phyloP scores from a whole-genome alignment of 2,113 vertebrate genomes.

The Gobiocypris rarus region DNA sequence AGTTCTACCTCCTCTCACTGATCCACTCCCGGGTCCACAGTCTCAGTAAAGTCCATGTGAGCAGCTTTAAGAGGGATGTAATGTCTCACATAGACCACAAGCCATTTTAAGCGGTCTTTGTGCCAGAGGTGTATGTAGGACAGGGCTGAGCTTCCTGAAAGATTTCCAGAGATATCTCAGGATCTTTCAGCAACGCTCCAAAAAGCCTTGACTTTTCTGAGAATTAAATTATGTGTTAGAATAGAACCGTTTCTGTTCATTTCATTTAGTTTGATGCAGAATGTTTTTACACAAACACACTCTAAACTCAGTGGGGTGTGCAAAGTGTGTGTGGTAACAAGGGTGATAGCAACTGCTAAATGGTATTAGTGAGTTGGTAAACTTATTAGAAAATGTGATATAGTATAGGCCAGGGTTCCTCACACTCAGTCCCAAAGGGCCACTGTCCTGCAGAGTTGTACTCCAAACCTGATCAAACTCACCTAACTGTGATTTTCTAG shows the following conservation, averaged over 20 bases:
- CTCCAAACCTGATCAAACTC: too few species aligned
- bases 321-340: too few species aligned
- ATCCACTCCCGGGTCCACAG: constrained; percentile 43
- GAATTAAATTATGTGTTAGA: neutral
- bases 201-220: neutral
- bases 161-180: constrained; percentile 33
- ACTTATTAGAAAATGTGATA: too few species aligned
- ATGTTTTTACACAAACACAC: constrained; percentile 1
- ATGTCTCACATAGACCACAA: constrained; percentile 46
- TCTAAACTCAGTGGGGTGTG: constrained; percentile 27
- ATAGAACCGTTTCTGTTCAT: neutral
- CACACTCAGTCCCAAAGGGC: too few species aligned
- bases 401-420: too few species aligned
- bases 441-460: too few species aligned
- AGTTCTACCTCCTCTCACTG: constrained; percentile 39
- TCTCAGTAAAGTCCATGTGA: constrained; percentile 27
- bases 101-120: constrained; percentile 36
- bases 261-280: constrained; percentile 25
- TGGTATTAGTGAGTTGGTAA: too few species aligned
- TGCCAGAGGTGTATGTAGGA: constrained; percentile 51
- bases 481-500: too few species aligned
- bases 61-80: constrained; percentile 44
- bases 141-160: constrained; percentile 18
- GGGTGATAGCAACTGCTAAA: too few species aligned
- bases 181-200: constrained; percentile 17